A percentile compares a stretch with the other conserved stretches of the same genome.
These are phyloP conservation scores for Altica lythri DNA, from an alignment of 2,888 invertebrate species.

Conservation along the genomic window DNA sequence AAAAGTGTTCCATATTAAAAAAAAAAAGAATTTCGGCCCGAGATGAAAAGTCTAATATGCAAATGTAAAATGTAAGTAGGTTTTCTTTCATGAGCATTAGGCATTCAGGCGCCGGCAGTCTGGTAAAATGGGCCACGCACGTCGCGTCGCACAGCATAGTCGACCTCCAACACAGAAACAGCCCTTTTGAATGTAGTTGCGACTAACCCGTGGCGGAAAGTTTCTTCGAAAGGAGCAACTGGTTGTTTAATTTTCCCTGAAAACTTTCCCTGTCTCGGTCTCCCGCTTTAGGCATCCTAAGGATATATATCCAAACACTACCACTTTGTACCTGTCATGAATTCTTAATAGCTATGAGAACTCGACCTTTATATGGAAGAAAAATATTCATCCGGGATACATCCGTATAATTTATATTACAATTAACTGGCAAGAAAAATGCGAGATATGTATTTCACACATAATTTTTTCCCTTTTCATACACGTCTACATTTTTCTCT, in stretches of 20 bases:
- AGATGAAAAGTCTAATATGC: constrained; percentile 10
- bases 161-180: not conserved
- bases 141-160: constrained; percentile 4
- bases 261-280: constrained; percentile 9
- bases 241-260: constrained; percentile 18
- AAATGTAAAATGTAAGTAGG: constrained; percentile 8
- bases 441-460: no score
- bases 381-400: no score
- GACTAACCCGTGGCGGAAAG: not conserved
- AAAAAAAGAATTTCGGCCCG: no score
- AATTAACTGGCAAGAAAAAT: no score
- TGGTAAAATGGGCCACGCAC: constrained; percentile 16
- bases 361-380: not conserved
- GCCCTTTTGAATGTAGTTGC: not conserved
- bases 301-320: constrained; percentile 6
- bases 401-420: no score
- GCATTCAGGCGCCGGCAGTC: constrained; percentile 12
- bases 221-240: constrained; percentile 11
- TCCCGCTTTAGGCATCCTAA: constrained; percentile 2
- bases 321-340: constrained; percentile 1
- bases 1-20: no score
- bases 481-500: no score
- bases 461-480: no score
- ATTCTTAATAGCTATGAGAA: constrained; percentile 8
- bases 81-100: constrained; percentile 13